These are phyloP conservation scores for Leptinotarsa defecta DNA, from an alignment of 1,140 invertebrate genomes.

Conservation along the genomic window DNA sequence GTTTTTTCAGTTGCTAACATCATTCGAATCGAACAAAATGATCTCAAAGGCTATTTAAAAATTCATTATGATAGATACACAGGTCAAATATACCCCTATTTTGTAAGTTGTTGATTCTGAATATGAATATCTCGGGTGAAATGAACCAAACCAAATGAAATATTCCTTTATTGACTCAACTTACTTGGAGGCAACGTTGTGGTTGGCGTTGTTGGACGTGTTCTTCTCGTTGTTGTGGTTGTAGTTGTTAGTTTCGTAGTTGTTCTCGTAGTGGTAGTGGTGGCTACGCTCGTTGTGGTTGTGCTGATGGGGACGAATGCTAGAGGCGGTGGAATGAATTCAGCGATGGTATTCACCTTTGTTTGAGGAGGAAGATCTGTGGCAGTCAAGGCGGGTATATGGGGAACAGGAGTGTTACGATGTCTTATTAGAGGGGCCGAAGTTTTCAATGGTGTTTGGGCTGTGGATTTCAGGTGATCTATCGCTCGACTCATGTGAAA, in stretches of 20 bases:
- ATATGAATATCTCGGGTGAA: too few species aligned
- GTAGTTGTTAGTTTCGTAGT: constrained; percentile 59
- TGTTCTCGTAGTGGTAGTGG: constrained; percentile 60
- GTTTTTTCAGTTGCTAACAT: too few species aligned
- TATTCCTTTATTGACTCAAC: constrained; percentile 36
- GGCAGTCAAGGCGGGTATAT: constrained; percentile 43
- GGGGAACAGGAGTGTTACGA: constrained; percentile 36
- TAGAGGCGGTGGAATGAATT: constrained; percentile 50
- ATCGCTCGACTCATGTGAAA: constrained; percentile 74
- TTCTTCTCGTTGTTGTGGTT: constrained; percentile 60
- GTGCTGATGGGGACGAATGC: constrained; percentile 50
- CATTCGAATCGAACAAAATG: too few species aligned
- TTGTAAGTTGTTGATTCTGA: too few species aligned
- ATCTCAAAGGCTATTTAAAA: too few species aligned
- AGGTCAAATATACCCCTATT: too few species aligned
- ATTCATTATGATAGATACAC: too few species aligned
- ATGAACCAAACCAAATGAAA: too few species aligned
- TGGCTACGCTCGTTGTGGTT: constrained; percentile 56
- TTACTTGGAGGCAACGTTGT: constrained; percentile 73
- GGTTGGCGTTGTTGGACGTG: constrained; percentile 62
- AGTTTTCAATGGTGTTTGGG: constrained; percentile 57
- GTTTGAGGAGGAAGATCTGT: constrained; percentile 48
- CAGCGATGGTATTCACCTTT: constrained; percentile 46
- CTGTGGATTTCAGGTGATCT: constrained; percentile 58
- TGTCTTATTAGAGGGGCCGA: constrained; percentile 39